Conservation (phyloP, 2,888 invertebrate genomes). For the Malacosoma neustria region DNA sequence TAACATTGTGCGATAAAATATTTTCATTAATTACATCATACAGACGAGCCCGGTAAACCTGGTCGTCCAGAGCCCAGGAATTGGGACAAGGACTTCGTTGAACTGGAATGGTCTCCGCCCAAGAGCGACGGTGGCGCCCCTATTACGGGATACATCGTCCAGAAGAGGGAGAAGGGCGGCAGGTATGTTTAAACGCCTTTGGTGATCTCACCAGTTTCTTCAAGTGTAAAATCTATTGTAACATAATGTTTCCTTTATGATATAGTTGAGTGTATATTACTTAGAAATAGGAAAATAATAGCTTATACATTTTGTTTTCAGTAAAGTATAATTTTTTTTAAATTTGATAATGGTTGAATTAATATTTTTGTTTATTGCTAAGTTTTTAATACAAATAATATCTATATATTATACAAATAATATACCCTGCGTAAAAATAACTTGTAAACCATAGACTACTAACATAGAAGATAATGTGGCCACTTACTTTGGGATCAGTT, state of each 20-base stretch:
- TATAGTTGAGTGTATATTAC: too few species aligned
- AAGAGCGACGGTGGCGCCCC: conserved; percentile 96
- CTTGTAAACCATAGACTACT: not conserved
- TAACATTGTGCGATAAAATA: not conserved
- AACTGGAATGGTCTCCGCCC: conserved; percentile 94
- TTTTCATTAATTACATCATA: not conserved
- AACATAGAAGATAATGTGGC: too few species aligned
- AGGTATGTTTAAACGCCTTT: too few species aligned
- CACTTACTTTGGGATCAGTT: too few species aligned
- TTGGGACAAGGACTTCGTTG: conserved; percentile 98
- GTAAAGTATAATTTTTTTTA: too few species aligned
- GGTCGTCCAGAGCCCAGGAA: conserved; percentile 91
- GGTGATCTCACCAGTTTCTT: too few species aligned
- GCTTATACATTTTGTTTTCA: too few species aligned
- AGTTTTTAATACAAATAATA: not conserved
- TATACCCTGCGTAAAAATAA: not conserved
- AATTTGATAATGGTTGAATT: too few species aligned
- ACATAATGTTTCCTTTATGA: too few species aligned
- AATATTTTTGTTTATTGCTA: too few species aligned
- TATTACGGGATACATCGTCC: conserved; percentile 94
- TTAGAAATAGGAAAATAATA: too few species aligned
- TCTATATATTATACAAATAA: not conserved
- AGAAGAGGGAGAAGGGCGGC: conserved; percentile 93
- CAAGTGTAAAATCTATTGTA: too few species aligned
- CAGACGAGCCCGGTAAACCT: conserved; percentile 94